A percentile compares a stretch with the other conserved stretches of the same genome.
These are phyloP conservation scores for Ciconia maguari DNA, from an alignment of 2,113 vertebrate genomes.

Conservation along the genomic window DNA sequence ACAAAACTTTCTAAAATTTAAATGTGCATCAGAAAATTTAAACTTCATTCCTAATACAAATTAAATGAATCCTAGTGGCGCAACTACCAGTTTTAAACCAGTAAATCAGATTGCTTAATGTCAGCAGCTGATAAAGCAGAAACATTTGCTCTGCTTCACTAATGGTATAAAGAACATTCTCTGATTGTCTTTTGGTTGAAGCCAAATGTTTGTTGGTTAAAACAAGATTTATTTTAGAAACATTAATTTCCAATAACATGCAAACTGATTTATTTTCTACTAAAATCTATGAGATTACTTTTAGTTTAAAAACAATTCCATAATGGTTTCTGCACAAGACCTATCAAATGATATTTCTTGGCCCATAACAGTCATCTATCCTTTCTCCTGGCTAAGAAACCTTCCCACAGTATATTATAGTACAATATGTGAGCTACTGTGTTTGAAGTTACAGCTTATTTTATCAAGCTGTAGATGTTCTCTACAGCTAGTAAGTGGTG, in stretches of 20 bases:
- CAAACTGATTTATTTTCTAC: conserved; percentile 54
- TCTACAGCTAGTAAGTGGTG: conserved; percentile 1
- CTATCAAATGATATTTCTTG: conserved; percentile 25
- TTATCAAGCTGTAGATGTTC: conserved; percentile 8
- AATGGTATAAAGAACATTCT: conserved; percentile 44
- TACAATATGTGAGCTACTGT: conserved; percentile 7
- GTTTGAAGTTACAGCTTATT: conserved; percentile 17
- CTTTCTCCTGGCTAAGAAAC: conserved; percentile 24
- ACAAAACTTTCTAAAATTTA: not conserved
- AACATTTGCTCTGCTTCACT: conserved; percentile 60
- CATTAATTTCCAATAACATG: conserved; percentile 43
- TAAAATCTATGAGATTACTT: conserved; percentile 50
- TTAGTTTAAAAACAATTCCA: conserved; percentile 33
- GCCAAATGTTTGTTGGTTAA: conserved; percentile 57
- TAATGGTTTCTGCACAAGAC: conserved; percentile 48
- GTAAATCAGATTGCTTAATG: conserved; percentile 44
- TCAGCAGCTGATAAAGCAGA: conserved; percentile 49
- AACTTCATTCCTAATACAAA: conserved; percentile 20
- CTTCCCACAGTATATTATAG: conserved; percentile 16
- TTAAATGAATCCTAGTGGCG: not conserved
- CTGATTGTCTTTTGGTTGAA: conserved; percentile 29
- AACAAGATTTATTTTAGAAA: conserved; percentile 62
- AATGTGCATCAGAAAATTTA: conserved; percentile 4
- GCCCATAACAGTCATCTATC: not conserved
- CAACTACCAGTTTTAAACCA: conserved; percentile 19